Evolutionary conservation across 2,113 vertebrate genomes (phyloP), one percentile per base, ranked within the genome.

Genomic region (Tachysurus vachellii): DNA sequence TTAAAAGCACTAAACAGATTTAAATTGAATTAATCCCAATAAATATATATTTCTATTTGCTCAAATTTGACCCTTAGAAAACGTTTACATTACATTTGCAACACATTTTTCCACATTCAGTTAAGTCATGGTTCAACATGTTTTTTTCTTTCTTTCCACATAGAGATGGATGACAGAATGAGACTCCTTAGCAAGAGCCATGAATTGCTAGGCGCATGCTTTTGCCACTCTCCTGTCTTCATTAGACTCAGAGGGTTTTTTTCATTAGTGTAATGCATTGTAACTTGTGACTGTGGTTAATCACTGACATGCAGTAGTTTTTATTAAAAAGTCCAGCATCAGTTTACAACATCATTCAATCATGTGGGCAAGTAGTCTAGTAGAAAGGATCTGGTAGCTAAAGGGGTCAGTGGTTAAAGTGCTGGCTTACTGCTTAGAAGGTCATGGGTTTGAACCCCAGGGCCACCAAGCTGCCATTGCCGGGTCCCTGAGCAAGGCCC

Each of bases 251-350:
- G 44, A 76, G 47, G 47, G 73, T 23, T 76, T 76, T 47, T 76
- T 76, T 76, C 47, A 77, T 53, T 26, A 77, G 50, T 77, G 47
- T 57, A 80, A 80, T 80, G 54, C 17, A 6, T 19, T 59, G 28
- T 56, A 54, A 57, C 19, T 10, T 10, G 19, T 81, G 61, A 81
- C 42, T 56, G 13, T 61, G 31, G 17, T 31, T 61, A 23, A 19
- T 14, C 11, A 81, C 11, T 81, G 31, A 61, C 79, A 61, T 61
- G 2, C 56, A 80, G 79, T 80, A 80, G 79, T 80, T 80, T 80
- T 16, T 19, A 57, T 57, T 80, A 57, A 57, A 57, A 80, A 57
- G 50, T n/a, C 47, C 13, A 56, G 47, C 28, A 6, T n/a, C 50
- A 79, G 75, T 79, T 79, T 54, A 28, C 47, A 28, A 14, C 23